phyloP scores from a whole-genome alignment of 2,113 vertebrate species.

The Syrmaticus mikado region DNA sequence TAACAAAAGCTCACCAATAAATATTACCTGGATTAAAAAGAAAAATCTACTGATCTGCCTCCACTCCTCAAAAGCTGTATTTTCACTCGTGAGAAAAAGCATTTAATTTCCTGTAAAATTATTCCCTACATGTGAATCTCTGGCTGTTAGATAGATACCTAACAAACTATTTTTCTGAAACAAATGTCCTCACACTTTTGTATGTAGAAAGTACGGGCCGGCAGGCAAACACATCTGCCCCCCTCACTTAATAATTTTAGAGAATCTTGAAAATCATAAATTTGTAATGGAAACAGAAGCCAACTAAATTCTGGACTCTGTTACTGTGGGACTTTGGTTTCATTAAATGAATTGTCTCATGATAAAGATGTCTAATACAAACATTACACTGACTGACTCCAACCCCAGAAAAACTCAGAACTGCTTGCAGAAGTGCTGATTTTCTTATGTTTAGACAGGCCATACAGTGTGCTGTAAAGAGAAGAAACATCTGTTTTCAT shows the following conservation, averaged over 20 bases:
- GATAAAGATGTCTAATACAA: not conserved
- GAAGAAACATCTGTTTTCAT: constrained; percentile 37
- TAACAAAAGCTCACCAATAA: not conserved
- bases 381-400: not conserved
- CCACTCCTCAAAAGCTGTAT: not conserved
- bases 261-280: not conserved
- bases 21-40: not conserved
- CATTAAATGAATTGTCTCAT: not conserved
- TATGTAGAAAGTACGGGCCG: not conserved
- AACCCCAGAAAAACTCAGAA: not conserved
- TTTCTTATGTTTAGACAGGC: constrained; percentile 3
- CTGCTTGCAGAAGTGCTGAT: not conserved
- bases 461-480: not conserved
- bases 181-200: not conserved
- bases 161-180: not conserved
- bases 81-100: not conserved
- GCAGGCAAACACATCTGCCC: not conserved
- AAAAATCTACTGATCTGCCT: not conserved
- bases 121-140: not conserved
- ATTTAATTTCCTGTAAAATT: not conserved
- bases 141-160: not conserved
- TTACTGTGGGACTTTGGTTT: not conserved
- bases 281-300: not conserved
- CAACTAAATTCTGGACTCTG: not conserved
- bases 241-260: not conserved